Percentiles rank a stretch among this genome's conserved stretches.
Evolutionary conservation across 1,140 invertebrate species (phyloP).

Genomic region (Leguminivora glycinivorella): DNA sequence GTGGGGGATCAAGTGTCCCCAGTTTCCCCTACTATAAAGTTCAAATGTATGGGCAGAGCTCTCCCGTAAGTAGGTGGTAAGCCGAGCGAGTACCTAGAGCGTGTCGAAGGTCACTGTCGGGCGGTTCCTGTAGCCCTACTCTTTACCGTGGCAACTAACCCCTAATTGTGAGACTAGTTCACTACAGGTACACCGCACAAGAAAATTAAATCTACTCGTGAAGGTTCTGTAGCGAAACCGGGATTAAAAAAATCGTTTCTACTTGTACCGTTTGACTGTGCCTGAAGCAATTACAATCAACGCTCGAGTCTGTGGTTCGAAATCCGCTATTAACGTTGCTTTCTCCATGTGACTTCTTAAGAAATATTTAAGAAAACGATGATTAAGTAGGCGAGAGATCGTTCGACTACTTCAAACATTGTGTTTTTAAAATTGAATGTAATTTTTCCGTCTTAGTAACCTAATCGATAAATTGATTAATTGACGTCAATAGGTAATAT

Average conservation of each 20-base stretch:
- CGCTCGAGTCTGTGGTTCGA: not conserved
- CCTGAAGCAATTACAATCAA: not conserved
- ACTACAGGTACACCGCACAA: not conserved
- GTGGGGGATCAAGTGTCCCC: too few species aligned
- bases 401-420: not conserved
- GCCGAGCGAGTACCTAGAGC: constrained; percentile 30
- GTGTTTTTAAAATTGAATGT: not conserved
- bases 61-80: not conserved
- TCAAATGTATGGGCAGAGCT: not conserved
- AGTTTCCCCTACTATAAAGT: too few species aligned
- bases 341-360: not conserved
- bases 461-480: not conserved
- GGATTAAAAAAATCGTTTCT: not conserved
- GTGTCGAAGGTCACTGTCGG: constrained; percentile 51
- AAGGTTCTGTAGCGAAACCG: not conserved
- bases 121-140: constrained; percentile 25
- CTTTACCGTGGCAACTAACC: constrained; percentile 29
- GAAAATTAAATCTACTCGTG: not conserved
- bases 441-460: not conserved
- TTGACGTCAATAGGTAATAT: not conserved
- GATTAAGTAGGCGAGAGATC: too few species aligned
- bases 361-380: not conserved
- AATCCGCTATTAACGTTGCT: not conserved
- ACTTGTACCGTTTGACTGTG: not conserved
- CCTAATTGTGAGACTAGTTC: constrained; percentile 32